Percentiles rank a stretch among this genome's conserved stretches.
These are phyloP conservation scores for Cotesia congregata DNA, from an alignment of 2,888 invertebrate genomes.

Conservation along the genomic window DNA sequence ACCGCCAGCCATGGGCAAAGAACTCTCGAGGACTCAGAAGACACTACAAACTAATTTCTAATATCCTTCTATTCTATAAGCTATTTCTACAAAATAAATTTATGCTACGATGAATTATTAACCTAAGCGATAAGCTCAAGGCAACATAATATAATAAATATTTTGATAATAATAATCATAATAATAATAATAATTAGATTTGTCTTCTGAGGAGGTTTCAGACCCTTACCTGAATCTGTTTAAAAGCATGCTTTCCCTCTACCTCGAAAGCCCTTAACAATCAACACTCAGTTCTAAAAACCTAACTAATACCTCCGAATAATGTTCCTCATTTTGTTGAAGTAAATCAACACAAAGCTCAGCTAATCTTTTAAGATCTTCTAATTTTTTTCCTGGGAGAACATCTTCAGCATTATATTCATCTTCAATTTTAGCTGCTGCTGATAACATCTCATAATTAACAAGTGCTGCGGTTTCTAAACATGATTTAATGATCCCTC, in stretches of 20 bases:
- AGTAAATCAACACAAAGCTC: constrained; percentile 98
- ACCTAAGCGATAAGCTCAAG: background rate
- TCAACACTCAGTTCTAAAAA: constrained; percentile 67
- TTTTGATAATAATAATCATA: constrained; percentile 16
- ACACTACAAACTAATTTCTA: constrained; percentile 54
- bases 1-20: constrained; percentile 60
- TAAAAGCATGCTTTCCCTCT: constrained; percentile 54
- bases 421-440: constrained; percentile 99
- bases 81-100: constrained; percentile 25
- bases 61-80: constrained; percentile 9
- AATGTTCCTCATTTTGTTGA: constrained; percentile 99
- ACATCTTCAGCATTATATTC: constrained; percentile 81
- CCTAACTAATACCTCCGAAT: constrained; percentile 90
- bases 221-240: constrained; percentile 60
- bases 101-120: constrained; percentile 17
- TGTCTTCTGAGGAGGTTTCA: constrained; percentile 63
- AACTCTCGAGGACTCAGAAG: constrained; percentile 68
- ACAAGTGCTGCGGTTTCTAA: constrained; percentile 97
- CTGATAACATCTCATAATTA: constrained; percentile 95
- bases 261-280: constrained; percentile 55
- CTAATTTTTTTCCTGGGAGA: constrained; percentile 90
- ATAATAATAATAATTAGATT: constrained; percentile 31
- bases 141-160: background rate
- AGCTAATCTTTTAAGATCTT: constrained; percentile 96
- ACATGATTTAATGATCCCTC: constrained; percentile 95